Conservation (phyloP, 2,888 invertebrate genomes). For the Elysia crispata region DNA sequence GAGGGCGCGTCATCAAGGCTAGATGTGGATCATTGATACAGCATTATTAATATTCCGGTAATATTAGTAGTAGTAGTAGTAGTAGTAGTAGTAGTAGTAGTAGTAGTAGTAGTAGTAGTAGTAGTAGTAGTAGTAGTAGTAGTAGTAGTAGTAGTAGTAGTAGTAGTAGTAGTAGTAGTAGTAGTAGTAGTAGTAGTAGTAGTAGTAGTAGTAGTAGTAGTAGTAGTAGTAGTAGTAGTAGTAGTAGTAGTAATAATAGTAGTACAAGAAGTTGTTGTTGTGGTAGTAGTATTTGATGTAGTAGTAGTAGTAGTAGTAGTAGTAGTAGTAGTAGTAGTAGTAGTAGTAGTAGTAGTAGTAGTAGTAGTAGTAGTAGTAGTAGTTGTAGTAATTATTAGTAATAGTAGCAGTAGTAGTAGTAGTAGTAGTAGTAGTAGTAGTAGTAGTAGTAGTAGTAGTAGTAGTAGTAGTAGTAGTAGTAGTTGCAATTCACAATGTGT, state of each 20-base stretch:
- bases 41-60: background rate
- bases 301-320: conserved; percentile 2
- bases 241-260: conserved; percentile 3
- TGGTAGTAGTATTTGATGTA: no score
- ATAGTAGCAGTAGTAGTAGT: conserved; percentile 1
- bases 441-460: conserved; percentile 9
- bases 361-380: conserved; percentile 9
- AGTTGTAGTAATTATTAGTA: background rate
- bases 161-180: conserved; percentile 26
- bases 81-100: conserved; percentile 20
- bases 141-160: conserved; percentile 1
- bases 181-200: conserved; percentile 28
- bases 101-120: conserved; percentile 23
- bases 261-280: conserved; percentile 13
- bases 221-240: conserved; percentile 28
- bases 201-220: conserved; percentile 28
- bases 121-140: conserved; percentile 12
- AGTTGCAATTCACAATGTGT: no score
- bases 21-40: no score
- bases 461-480: conserved; percentile 9
- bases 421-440: conserved; percentile 4
- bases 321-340: conserved; percentile 10
- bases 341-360: conserved; percentile 9
- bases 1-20: no score
- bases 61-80: no score